Evolutionary conservation across 2,113 vertebrate species (phyloP).

Genomic region (Columba livia): DNA sequence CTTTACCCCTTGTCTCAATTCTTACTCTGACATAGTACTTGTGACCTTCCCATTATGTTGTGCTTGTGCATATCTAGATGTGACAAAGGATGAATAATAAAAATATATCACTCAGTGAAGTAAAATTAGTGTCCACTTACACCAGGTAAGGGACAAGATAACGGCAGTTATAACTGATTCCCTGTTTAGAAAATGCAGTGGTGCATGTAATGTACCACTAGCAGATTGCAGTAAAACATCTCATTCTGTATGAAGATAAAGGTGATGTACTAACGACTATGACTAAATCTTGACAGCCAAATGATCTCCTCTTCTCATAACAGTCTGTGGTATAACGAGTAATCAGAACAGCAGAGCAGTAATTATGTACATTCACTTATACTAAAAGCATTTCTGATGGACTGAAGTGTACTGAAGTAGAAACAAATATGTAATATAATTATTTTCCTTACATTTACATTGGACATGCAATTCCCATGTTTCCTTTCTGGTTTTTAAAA

Average conservation of each 20-base stretch:
- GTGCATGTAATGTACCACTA: not conserved
- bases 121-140: not conserved
- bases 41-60: not conserved
- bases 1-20: not conserved
- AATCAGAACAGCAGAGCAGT: conserved; percentile 26
- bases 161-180: not conserved
- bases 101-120: not conserved
- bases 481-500: not conserved
- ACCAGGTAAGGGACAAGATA: not conserved
- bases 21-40: not conserved
- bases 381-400: not conserved
- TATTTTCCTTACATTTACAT: not conserved
- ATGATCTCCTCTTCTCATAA: conserved; percentile 17
- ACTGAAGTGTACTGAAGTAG: not conserved
- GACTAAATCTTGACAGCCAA: conserved; percentile 30
- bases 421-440: not conserved
- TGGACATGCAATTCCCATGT: not conserved
- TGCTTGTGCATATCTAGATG: not conserved
- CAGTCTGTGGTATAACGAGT: not conserved
- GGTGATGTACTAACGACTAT: not conserved
- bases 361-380: conserved; percentile 11
- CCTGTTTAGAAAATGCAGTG: not conserved
- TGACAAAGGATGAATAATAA: not conserved
- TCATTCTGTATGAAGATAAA: conserved; percentile 24
- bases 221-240: not conserved